Evolutionary conservation across 2,113 vertebrate genomes (phyloP).

Genomic region (Oncorhynchus mykiss): DNA sequence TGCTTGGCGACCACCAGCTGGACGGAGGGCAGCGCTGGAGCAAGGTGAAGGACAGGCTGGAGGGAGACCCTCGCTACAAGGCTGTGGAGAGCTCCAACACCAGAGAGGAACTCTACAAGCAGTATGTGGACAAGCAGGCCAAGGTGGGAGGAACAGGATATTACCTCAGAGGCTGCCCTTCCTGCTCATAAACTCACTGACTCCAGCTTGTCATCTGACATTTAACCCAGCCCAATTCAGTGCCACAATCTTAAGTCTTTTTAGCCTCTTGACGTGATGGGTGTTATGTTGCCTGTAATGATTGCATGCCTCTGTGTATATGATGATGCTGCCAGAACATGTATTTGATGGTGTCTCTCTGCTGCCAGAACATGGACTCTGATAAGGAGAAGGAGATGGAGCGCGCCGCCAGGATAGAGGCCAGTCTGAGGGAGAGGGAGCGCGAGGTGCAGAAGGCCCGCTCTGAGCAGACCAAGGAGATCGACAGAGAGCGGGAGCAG

Average conservation of each 20-base stretch:
- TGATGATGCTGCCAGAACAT: neutral
- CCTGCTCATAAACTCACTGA: too few species aligned
- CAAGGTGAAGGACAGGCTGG: slow-evolving; percentile 97
- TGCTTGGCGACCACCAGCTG: slow-evolving; percentile 91
- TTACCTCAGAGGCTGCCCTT: too few species aligned
- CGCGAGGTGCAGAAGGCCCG: slow-evolving; percentile 96
- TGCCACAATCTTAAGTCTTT: too few species aligned
- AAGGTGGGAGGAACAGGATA: slow-evolving; percentile 75
- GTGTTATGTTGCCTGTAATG: too few species aligned
- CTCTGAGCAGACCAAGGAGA: slow-evolving; percentile 98
- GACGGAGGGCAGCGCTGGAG: slow-evolving; percentile 96
- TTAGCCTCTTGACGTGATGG: too few species aligned
- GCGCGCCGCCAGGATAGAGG: slow-evolving; percentile 95
- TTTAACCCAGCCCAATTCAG: too few species aligned
- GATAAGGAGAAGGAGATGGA: slow-evolving; percentile 97
- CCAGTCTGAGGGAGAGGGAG: slow-evolving; percentile 91
- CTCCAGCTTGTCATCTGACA: too few species aligned
- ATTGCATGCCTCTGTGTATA: too few species aligned
- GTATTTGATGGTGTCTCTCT: neutral
- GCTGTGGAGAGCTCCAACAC: slow-evolving; percentile 93
- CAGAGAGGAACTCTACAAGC: slow-evolving; percentile 95
- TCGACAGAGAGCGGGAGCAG: slow-evolving; percentile 93
- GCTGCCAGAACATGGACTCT: slow-evolving; percentile 83
- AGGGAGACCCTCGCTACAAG: slow-evolving; percentile 95
- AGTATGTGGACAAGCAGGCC: slow-evolving; percentile 93